Evolutionary conservation across 2,797 vertebrate species (phyloP).

Genomic region (Petrocephalus sullivani): DNA sequence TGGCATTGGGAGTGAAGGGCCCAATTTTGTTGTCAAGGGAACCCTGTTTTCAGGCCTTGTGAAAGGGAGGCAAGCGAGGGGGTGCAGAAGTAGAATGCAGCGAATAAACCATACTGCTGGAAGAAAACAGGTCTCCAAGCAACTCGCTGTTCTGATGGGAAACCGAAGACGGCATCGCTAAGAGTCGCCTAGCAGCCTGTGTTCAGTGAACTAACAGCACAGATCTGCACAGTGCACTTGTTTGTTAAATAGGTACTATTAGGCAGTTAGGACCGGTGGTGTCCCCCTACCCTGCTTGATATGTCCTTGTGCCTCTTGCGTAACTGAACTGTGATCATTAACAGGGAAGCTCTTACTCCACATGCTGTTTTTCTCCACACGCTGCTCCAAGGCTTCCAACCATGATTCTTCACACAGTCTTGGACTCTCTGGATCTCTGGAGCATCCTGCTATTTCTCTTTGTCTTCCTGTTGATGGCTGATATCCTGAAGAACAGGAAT

Average conservation of each 20-base stretch:
- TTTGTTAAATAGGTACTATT: neutral
- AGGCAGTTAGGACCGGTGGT: neutral
- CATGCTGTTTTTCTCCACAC: slow-evolving; percentile 22
- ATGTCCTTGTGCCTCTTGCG: neutral
- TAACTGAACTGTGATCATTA: neutral
- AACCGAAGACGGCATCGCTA: neutral
- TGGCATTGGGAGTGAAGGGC: neutral
- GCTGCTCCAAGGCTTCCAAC: slow-evolving; percentile 40
- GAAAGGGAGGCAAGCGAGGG: neutral
- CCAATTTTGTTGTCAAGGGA: neutral
- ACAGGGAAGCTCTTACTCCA: neutral
- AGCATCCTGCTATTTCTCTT: slow-evolving; percentile 46
- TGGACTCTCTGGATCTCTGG: slow-evolving; percentile 43
- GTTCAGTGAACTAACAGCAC: neutral
- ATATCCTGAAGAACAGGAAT: slow-evolving; percentile 34
- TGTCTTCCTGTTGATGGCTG: slow-evolving; percentile 44
- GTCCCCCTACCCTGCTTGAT: neutral
- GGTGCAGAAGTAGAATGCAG: slow-evolving; percentile 48
- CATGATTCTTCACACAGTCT: slow-evolving; percentile 11
- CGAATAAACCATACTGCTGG: neutral
- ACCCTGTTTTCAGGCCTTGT: neutral
- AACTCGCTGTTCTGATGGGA: neutral
- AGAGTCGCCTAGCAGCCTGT: neutral
- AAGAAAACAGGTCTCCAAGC: neutral
- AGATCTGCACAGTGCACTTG: neutral